Percentiles rank a stretch among this genome's conserved stretches.
phyloP scores from a whole-genome alignment of 37 sponge, comb jelly and placozoan genomes.

The Hexactinellida sp. region DNA sequence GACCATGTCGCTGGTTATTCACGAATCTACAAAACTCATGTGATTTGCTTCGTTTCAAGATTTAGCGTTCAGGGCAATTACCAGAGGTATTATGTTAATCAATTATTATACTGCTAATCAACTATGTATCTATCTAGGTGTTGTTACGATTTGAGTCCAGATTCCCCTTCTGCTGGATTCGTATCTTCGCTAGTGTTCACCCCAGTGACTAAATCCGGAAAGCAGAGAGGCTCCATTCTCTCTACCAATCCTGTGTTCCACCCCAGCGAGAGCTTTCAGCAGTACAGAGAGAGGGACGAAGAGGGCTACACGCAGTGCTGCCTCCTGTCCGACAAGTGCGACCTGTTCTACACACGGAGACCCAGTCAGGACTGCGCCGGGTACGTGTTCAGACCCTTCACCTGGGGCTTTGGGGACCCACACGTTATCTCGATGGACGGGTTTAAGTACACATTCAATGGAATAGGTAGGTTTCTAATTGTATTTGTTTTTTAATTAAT shows the following conservation, averaged over 20 bases:
- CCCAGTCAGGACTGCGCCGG: slow-evolving; percentile 22
- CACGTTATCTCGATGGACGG: slow-evolving; percentile 55
- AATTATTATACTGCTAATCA: not conserved
- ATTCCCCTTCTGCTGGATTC: not conserved
- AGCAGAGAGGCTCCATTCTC: slow-evolving; percentile 9
- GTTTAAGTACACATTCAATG: slow-evolving; percentile 56
- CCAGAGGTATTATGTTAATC: not conserved
- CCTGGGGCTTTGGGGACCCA: slow-evolving; percentile 56
- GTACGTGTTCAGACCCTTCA: slow-evolving; percentile 21
- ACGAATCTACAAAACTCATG: not conserved
- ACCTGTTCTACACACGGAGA: slow-evolving; percentile 25
- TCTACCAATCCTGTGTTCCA: not conserved
- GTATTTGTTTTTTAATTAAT: not conserved
- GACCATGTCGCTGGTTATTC: not conserved
- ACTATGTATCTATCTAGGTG: not conserved
- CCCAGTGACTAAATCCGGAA: not conserved
- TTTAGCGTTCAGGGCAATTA: not conserved
- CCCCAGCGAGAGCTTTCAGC: not conserved
- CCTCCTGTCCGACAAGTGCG: slow-evolving; percentile 20
- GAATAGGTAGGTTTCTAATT: slow-evolving; percentile 40
- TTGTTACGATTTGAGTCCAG: not conserved
- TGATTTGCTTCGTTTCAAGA: not conserved
- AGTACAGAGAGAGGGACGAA: slow-evolving; percentile 12
- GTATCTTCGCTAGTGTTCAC: not conserved
- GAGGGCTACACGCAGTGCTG: slow-evolving; percentile 29